These are phyloP conservation scores for Seriola aureovittata DNA, from an alignment of 2,113 vertebrate genomes.

Conservation along the genomic window DNA sequence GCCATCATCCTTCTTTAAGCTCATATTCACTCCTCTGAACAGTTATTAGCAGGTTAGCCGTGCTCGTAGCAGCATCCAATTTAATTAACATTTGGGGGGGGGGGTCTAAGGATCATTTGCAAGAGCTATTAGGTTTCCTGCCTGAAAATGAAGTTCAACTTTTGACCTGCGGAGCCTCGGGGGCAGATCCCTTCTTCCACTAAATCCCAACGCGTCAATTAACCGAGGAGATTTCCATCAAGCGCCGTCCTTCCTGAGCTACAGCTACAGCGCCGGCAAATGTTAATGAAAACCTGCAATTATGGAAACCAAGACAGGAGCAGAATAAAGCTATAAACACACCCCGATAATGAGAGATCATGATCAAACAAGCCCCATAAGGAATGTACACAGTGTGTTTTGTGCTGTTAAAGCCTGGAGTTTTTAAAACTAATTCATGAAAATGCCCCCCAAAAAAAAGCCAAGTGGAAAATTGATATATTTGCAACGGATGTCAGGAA, in stretches of 20 bases:
- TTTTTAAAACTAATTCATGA: conserved; percentile 42
- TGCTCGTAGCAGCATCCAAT: conserved; percentile 18
- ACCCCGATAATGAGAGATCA: conserved; percentile 8
- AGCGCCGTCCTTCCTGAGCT: not conserved
- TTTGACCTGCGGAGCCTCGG: conserved; percentile 37
- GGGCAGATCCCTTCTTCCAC: conserved; percentile 16
- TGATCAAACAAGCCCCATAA: conserved; percentile 17
- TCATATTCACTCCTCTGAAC: conserved; percentile 22
- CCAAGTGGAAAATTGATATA: conserved; percentile 53
- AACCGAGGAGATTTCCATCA: conserved; percentile 47
- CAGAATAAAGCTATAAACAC: not conserved
- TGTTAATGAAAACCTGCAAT: conserved; percentile 42
- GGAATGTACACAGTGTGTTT: not conserved
- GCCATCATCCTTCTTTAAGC: conserved; percentile 21
- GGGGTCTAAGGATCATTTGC: conserved; percentile 44
- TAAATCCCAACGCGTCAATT: conserved; percentile 50
- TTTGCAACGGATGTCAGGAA: conserved; percentile 55
- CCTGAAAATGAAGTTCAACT: conserved; percentile 55
- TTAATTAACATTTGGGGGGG: conserved; percentile 52
- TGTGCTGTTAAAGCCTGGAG: conserved; percentile 15
- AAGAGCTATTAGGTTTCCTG: conserved; percentile 44
- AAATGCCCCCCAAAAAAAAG: conserved; percentile 15
- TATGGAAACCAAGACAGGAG: conserved; percentile 22
- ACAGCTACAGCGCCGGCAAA: not conserved
- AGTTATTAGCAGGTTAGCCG: conserved; percentile 44